These are phyloP conservation scores for Coenonympha glycerion DNA, from an alignment of 2,888 invertebrate genomes.

Conservation along the genomic window DNA sequence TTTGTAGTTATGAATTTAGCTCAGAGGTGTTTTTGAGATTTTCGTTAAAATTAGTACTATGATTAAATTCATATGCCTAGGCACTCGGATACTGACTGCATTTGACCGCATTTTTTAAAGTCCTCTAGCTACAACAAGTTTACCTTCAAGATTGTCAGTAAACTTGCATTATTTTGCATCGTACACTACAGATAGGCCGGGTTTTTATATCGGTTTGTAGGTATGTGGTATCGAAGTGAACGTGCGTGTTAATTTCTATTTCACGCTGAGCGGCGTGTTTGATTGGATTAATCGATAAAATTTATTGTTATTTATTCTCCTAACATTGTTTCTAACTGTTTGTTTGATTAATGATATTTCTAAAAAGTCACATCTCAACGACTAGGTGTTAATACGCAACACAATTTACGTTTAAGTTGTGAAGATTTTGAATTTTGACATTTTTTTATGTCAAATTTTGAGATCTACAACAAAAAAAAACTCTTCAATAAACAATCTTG, in stretches of 20 bases:
- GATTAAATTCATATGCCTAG: too few relatives aligned
- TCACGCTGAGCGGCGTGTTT: conserved; percentile 10
- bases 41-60: too few relatives aligned
- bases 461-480: too few relatives aligned
- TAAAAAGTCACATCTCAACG: too few relatives aligned
- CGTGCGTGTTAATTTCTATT: conserved; percentile 16
- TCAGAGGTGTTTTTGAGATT: too few relatives aligned
- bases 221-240: conserved; percentile 3
- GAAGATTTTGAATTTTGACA: too few relatives aligned
- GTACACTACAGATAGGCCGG: not conserved
- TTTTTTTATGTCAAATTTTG: too few relatives aligned
- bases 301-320: conserved; percentile 5
- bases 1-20: too few relatives aligned
- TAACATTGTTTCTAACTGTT: not conserved
- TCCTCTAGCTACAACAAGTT: conserved; percentile 1
- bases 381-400: too few relatives aligned
- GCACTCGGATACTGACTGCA: not conserved
- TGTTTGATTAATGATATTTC: not conserved
- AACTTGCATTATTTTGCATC: conserved; percentile 7
- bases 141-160: conserved; percentile 6
- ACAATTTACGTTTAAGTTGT: too few relatives aligned
- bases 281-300: conserved; percentile 11
- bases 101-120: conserved; percentile 2
- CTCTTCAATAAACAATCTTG: too few relatives aligned
- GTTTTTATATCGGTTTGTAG: conserved; percentile 3